phyloP scores from a whole-genome alignment of 2,797 vertebrate species.

The Eurystomus glaucurus region DNA sequence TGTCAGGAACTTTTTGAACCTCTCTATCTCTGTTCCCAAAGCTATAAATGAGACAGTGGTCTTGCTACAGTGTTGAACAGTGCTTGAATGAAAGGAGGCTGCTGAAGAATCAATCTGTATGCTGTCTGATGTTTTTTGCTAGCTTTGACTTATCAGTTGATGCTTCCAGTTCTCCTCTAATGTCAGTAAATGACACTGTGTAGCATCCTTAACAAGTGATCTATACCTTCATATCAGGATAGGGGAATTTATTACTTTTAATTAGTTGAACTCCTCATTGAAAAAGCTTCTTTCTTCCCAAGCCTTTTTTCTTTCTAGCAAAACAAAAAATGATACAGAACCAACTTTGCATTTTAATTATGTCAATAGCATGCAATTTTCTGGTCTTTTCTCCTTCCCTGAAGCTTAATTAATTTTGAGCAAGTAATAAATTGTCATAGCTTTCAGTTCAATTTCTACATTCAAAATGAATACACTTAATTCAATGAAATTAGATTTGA shows the following conservation, averaged over 20 bases:
- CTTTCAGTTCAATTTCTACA: slow-evolving; percentile 6
- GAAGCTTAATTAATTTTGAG: slow-evolving; percentile 70
- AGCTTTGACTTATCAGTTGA: slow-evolving; percentile 9
- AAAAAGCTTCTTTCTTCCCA: not conserved
- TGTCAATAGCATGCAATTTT: slow-evolving; percentile 56
- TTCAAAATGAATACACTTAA: slow-evolving; percentile 23
- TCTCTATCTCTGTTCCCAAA: not conserved
- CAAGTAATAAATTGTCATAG: slow-evolving; percentile 56
- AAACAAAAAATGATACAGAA: slow-evolving; percentile 42
- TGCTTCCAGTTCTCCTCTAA: slow-evolving; percentile 9
- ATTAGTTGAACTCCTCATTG: slow-evolving; percentile 36
- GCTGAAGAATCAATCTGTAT: slow-evolving; percentile 19
- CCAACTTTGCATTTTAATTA: slow-evolving; percentile 52
- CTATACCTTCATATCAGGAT: slow-evolving; percentile 15
- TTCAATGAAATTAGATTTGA: not conserved
- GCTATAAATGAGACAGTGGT: not conserved
- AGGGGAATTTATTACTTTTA: slow-evolving; percentile 46
- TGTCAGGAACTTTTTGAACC: not conserved
- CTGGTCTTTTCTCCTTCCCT: slow-evolving; percentile 40
- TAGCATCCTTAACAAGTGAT: slow-evolving; percentile 30
- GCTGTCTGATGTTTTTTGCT: slow-evolving; percentile 12
- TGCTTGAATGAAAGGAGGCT: not conserved
- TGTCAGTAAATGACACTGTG: not conserved
- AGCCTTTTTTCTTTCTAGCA: not conserved
- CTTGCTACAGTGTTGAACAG: not conserved